Percentiles rank a stretch among this genome's conserved stretches.
Conservation (phyloP, 2,888 invertebrate genomes). For the Phyto melanocephala region DNA sequence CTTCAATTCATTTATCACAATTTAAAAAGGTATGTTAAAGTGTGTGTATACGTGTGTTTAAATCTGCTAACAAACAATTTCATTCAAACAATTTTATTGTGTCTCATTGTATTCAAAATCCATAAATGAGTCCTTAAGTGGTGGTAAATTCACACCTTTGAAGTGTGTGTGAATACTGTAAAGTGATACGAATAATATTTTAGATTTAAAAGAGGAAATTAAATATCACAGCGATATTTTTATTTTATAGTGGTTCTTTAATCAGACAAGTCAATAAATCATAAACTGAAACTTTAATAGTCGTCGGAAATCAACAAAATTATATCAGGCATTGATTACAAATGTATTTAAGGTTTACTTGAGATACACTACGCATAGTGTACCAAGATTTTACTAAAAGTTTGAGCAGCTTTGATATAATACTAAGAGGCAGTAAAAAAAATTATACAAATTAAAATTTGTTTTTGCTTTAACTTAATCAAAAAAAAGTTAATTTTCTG, state of each 20-base stretch:
- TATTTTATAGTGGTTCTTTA: constrained; percentile 36
- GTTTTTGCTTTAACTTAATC: too few species aligned
- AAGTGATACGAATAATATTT: constrained; percentile 41
- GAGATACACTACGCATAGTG: neutral
- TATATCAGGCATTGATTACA: constrained; percentile 35
- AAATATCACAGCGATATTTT: constrained; percentile 25
- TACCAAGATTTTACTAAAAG: neutral
- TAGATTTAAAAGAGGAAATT: constrained; percentile 56
- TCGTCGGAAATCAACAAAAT: neutral
- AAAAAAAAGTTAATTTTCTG: too few species aligned
- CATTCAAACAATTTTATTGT: too few species aligned
- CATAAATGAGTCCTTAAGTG: constrained; percentile 63
- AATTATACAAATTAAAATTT: too few species aligned
- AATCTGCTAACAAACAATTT: constrained; percentile 40
- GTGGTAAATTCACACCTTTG: constrained; percentile 64
- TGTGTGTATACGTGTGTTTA: constrained; percentile 10
- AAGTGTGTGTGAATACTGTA: constrained; percentile 40
- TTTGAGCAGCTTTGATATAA: too few species aligned
- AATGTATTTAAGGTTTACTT: constrained; percentile 11
- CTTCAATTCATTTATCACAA: constrained; percentile 70
- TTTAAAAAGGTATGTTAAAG: constrained; percentile 64
- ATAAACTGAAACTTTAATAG: constrained; percentile 40
- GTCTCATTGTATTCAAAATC: constrained; percentile 48
- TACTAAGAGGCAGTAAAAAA: too few species aligned
- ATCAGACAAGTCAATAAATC: constrained; percentile 64